Base-by-base conservation (phyloP, 2,888 invertebrate species). In the Tetheella fluctuosa region DNA sequence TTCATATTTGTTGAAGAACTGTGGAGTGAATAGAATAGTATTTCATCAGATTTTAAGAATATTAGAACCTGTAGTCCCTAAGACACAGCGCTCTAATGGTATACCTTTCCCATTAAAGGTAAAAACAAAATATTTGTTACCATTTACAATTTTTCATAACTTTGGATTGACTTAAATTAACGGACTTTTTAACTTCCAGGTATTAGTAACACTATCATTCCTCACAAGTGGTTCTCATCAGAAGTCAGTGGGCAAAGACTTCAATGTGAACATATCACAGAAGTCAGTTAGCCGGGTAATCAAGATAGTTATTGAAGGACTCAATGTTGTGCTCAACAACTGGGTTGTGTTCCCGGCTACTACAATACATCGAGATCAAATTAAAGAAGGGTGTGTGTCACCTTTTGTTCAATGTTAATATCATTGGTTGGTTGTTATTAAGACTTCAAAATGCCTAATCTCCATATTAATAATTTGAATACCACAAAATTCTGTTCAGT, bases 41-140 rank as follows among this genome's bases (percentile, higher is more conserved):
- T 86, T 84, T 57, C 82, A 84, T 64, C 77, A 81, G 62, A 69
- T 86, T 53, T 61, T 86, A 37, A 74, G 73, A 60, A 81, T 85
- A 70, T 61, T 86, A 52, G 84, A 85, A 65, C 84, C 86, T 28
- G 79, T 86, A 7, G 83, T 86, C 6, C 85, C 86, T 0, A 83
- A 80, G 64, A 84, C 81, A 23, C 84, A 84, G 59, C 76, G 85
- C 57, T 85, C 86, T 3, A 86, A 84, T 70, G 84, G 86, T 28
- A 86, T 86, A 67, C 86, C 86, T 48, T 85, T 86, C 64, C 83
- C 86, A 62, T 62, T 86, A 37, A 86, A 86, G 81, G 86, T 85
- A 23, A 57, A 34, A 17, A 23, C 13, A 53, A 0, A 4, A 25
- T 25, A 23, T 13, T 12, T 23, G 23, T 23, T 52, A 5, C 10